These are phyloP conservation scores for Macrosiphum euphorbiae DNA, from an alignment of 2,888 invertebrate genomes.

Conservation along the genomic window DNA sequence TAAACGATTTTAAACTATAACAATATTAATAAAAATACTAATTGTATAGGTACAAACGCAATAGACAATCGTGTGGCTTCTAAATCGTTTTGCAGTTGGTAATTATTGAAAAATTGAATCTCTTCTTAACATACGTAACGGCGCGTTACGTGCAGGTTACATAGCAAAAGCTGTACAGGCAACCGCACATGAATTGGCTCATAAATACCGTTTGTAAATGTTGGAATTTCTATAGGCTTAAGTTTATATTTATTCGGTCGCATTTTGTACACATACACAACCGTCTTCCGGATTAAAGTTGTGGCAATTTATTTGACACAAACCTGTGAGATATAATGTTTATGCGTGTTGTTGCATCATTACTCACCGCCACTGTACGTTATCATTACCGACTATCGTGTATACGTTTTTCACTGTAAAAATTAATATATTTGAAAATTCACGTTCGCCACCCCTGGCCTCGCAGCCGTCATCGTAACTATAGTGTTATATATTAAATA, in stretches of 20 bases:
- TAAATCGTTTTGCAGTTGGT: neutral
- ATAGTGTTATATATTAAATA: too few species aligned
- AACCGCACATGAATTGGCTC: neutral
- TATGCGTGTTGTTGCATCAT: neutral
- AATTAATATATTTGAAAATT: neutral
- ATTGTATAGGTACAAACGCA: neutral
- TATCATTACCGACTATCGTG: neutral
- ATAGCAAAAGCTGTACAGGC: neutral
- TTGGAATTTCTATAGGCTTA: neutral
- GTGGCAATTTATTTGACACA: neutral
- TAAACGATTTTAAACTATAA: too few species aligned
- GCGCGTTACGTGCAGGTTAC: neutral
- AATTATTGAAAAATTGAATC: neutral
- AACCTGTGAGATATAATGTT: neutral
- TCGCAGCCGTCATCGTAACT: too few species aligned
- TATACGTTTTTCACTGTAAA: neutral
- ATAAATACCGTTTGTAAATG: neutral
- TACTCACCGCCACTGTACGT: constrained; percentile 3
- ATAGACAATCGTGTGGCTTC: neutral
- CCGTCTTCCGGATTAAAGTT: constrained; percentile 7
- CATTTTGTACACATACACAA: neutral
- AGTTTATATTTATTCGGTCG: constrained; percentile 24
- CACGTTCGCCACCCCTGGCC: neutral
- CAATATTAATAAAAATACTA: too few species aligned
- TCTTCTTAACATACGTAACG: neutral